Evolutionary conservation across 2,888 invertebrate species (phyloP), one percentile per base, ranked within the genome.

Genomic region (Pristionchus maxplancki): DNA sequence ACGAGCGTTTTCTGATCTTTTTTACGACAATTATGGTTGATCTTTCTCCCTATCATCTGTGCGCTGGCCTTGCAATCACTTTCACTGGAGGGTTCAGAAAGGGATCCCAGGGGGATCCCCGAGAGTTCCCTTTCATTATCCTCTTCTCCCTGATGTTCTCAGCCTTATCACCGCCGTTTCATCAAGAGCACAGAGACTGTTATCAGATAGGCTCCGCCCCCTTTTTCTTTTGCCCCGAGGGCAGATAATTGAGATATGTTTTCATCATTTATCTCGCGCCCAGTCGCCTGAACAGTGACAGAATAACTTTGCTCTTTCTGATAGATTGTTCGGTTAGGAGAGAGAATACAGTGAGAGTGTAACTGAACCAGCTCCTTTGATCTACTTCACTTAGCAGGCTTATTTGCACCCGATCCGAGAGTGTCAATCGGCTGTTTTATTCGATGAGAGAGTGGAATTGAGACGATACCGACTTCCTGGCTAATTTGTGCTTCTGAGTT

Each of bases 111-210:
- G 71, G 71, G 71, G 34, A 71, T 37, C 71, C 71, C 71, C 81
- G 17, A 40, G 24, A n/a, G 6, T 48, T 67, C 44, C 67, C 67
- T 86, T 31, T 86, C 85, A 28, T 28, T 44, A 3, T 83, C 28
- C 20, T n/a, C 37, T 24, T 4, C 13, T 86, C 28, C 17, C 71
- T 13, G 20, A 71, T 64, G 31, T 44, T 85, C 48, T 11, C 34
- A 31, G 9, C 62, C 40, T 64, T 86, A 37, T 86, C 86, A 31
- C 64, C 31, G 15, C 40, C 28, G 9, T 86, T 50, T 86, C 71
- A 71, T 71, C 37, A 48, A 81, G 48, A 81, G 48, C 48, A 48
- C 48, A 15, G 81, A 50, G 50, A 81, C 81, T 9, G 48, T 81
- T 44, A 81, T 81, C 48, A n/a, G n/a, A n/a, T n/a, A 48, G 48